Evolutionary conservation across 2,113 vertebrate genomes (phyloP).

Genomic region (Pygoscelis adeliae): DNA sequence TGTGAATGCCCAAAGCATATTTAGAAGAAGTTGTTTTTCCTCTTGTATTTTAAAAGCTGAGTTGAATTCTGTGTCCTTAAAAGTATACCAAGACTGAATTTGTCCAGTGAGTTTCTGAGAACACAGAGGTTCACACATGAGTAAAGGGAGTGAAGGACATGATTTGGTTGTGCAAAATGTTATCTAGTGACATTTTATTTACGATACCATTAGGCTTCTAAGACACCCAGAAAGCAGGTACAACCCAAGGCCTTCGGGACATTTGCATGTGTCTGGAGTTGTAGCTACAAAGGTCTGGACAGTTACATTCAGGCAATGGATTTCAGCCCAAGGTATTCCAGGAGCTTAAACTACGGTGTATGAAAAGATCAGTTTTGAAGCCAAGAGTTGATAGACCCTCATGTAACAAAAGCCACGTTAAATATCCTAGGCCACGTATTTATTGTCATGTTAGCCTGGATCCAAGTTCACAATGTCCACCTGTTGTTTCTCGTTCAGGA

Average conservation of each 20-base stretch:
- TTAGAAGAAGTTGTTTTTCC: neutral
- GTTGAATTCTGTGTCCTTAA: neutral
- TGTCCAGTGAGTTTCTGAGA: neutral
- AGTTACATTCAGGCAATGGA: neutral
- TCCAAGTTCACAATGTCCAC: neutral
- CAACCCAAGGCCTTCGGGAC: neutral
- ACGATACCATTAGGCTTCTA: neutral
- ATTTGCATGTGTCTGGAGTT: neutral
- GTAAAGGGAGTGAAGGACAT: accelerated
- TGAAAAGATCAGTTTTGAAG: neutral
- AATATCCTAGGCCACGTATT: neutral
- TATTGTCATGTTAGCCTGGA: neutral
- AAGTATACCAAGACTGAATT: neutral
- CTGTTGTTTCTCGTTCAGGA: neutral
- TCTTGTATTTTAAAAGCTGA: neutral
- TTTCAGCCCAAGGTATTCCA: neutral
- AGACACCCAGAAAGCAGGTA: neutral
- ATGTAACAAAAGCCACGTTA: neutral
- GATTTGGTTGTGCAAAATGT: neutral
- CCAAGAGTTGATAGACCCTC: neutral
- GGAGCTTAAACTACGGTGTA: accelerated
- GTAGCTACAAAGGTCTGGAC: neutral
- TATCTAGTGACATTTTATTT: neutral
- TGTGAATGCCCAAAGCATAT: neutral
- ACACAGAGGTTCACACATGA: neutral